Percentiles rank a stretch among this genome's conserved stretches.
Evolutionary conservation across 1,140 invertebrate genomes (phyloP).

Genomic region (Papilio polytes): DNA sequence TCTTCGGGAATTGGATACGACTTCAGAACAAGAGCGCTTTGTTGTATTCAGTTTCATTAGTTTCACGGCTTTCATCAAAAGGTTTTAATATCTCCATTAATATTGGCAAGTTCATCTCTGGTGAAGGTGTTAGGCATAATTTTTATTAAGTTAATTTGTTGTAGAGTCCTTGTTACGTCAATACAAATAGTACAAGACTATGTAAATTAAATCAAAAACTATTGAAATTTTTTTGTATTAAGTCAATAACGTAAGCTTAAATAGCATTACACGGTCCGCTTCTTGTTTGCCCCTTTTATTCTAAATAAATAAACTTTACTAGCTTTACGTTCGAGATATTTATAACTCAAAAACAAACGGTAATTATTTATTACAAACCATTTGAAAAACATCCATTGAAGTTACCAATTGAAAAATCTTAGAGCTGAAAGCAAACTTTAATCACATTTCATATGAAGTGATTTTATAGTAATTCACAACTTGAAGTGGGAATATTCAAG

Average conservation of each 20-base stretch:
- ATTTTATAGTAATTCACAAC: neutral
- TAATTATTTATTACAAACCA: neutral
- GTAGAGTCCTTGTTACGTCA: neutral
- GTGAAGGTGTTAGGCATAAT: neutral
- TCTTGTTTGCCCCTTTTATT: too few relatives aligned
- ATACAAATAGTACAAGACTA: too few relatives aligned
- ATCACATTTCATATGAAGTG: neutral
- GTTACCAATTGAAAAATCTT: neutral
- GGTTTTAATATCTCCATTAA: neutral
- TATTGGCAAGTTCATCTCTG: neutral
- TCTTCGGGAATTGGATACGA: constrained; percentile 15
- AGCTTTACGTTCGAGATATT: too few relatives aligned
- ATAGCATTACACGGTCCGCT: too few relatives aligned
- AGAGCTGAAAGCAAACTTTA: neutral
- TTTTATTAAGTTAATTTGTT: neutral
- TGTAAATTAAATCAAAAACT: too few relatives aligned
- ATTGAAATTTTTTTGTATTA: too few relatives aligned
- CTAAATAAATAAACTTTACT: too few relatives aligned
- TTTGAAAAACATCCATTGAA: neutral
- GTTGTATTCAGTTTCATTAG: neutral
- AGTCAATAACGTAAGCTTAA: too few relatives aligned
- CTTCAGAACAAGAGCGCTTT: neutral
- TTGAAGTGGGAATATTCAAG: neutral
- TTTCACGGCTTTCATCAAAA: neutral
- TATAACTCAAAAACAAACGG: too few relatives aligned